Conservation (phyloP, 2,797 vertebrate genomes). For the Mycteria americana region DNA sequence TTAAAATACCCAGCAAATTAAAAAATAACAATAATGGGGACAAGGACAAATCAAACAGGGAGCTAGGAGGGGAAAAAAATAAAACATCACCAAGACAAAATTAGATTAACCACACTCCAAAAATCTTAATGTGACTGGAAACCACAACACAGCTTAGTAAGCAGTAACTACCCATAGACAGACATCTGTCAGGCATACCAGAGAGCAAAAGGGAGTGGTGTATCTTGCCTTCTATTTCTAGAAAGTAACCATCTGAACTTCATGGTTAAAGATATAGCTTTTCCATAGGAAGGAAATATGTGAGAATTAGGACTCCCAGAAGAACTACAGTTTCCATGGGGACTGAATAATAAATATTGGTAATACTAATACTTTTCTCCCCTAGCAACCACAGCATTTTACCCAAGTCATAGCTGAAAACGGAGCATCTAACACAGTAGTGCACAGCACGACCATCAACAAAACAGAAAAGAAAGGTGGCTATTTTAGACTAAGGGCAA, state of each 20-base stretch:
- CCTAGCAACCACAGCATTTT: constrained; percentile 28
- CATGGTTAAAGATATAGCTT: background rate
- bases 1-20: background rate
- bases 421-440: background rate
- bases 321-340: constrained; percentile 38
- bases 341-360: constrained; percentile 22
- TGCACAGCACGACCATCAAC: accelerated
- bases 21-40: background rate
- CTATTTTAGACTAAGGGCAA: background rate
- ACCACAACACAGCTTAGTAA: background rate
- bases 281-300: background rate
- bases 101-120: background rate
- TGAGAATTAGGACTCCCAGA: background rate
- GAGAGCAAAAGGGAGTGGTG: background rate
- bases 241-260: background rate
- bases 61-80: background rate
- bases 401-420: background rate
- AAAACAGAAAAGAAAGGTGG: background rate
- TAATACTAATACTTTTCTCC: background rate
- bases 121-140: background rate
- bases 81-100: background rate
- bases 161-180: background rate
- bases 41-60: background rate
- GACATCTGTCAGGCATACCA: background rate
- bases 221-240: background rate